Conservation (phyloP, 2,797 vertebrate species). For the Heterohyrax brucei region DNA sequence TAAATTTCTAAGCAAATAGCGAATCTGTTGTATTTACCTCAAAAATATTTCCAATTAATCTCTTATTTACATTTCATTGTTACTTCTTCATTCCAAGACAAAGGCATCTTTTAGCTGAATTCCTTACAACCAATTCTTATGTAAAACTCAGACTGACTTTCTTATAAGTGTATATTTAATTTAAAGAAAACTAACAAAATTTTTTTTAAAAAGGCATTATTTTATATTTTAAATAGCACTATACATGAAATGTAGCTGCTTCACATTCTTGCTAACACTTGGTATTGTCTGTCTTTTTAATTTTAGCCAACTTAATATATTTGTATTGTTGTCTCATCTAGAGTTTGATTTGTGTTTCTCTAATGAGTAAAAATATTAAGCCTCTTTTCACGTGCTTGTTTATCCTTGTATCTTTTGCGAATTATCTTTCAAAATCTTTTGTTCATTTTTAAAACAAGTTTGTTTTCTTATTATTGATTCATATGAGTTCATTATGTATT, state of each 20-base stretch:
- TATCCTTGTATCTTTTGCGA: not conserved
- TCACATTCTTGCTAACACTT: not conserved
- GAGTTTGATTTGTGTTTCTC: slow-evolving; percentile 23
- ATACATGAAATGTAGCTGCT: not conserved
- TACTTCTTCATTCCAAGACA: not conserved
- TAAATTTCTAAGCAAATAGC: not conserved
- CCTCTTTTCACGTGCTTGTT: not conserved
- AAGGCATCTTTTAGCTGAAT: not conserved
- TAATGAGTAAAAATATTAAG: not conserved
- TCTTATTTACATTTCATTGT: slow-evolving; percentile 17
- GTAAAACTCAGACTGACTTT: not conserved
- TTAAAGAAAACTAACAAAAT: not conserved
- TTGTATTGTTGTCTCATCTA: not conserved
- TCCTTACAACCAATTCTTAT: not conserved
- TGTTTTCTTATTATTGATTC: not conserved
- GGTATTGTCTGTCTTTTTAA: not conserved
- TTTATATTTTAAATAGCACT: not conserved
- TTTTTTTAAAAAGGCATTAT: not conserved
- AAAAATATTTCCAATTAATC: not conserved
- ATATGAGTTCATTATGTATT: not conserved
- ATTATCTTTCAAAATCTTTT: not conserved
- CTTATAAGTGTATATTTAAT: not conserved
- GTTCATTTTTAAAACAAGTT: not conserved
- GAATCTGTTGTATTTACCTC: not conserved
- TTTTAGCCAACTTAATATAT: not conserved